These are phyloP conservation scores for Chrysomallon squamiferum DNA, from an alignment of 1,140 invertebrate species.

Conservation along the genomic window DNA sequence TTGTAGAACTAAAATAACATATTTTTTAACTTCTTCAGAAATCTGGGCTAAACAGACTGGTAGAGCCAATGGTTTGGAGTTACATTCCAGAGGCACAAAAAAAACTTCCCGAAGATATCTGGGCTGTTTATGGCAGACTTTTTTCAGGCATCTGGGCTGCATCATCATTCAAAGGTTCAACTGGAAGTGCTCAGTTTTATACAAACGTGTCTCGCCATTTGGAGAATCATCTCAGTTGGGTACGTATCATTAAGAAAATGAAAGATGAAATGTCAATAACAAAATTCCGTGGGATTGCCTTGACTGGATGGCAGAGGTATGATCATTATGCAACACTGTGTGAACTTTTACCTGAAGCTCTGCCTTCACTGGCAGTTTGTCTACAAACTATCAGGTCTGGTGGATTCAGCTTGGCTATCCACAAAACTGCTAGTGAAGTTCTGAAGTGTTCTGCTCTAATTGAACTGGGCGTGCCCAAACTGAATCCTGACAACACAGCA, in stretches of 20 bases:
- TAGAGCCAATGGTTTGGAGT: conserved; percentile 67
- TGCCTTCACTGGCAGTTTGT: conserved; percentile 78
- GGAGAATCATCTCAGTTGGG: conserved; percentile 75
- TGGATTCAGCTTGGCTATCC: conserved; percentile 17
- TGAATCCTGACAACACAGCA: background rate
- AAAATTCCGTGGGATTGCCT: conserved; percentile 67
- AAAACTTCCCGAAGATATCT: conserved; percentile 66
- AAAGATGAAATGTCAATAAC: conserved; percentile 10
- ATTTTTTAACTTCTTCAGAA: conserved; percentile 45
- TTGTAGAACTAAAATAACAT: background rate
- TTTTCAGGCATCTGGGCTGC: conserved; percentile 90
- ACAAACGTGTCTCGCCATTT: conserved; percentile 70
- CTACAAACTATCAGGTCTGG: conserved; percentile 52
- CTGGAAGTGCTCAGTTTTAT: conserved; percentile 72
- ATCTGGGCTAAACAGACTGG: conserved; percentile 60
- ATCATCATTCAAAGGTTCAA: conserved; percentile 81
- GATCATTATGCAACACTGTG: conserved; percentile 91
- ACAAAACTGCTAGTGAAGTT: background rate
- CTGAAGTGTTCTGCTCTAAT: conserved; percentile 8
- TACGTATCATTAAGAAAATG: conserved; percentile 68
- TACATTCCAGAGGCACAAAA: conserved; percentile 67
- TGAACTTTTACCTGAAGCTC: conserved; percentile 79
- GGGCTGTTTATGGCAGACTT: conserved; percentile 76
- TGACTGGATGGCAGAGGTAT: conserved; percentile 79
- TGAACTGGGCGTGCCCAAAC: conserved; percentile 17